Conservation (phyloP, 2,888 invertebrate genomes). For the Zhuqinia jingwanae region DNA sequence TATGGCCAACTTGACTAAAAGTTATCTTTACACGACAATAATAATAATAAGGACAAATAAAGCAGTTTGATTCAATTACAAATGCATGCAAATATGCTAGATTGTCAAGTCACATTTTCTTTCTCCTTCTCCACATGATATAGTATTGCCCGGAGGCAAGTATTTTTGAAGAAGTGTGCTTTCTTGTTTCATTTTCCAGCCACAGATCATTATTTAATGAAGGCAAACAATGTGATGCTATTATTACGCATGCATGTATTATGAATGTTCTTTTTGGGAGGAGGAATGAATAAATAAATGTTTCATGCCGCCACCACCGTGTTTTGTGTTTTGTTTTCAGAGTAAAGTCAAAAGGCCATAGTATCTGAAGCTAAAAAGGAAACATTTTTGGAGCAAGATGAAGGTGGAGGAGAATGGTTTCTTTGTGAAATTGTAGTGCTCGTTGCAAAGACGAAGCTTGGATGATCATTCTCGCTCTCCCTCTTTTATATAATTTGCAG, state of each 20-base stretch:
- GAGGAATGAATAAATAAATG: constrained; percentile 39
- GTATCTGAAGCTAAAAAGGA: background rate
- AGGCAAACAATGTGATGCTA: background rate
- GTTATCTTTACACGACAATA: no score
- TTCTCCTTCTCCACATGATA: no score
- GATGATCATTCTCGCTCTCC: background rate
- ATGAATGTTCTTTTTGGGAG: constrained; percentile 25
- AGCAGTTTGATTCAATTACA: constrained; percentile 36
- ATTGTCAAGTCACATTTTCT: no score
- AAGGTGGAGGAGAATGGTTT: no score
- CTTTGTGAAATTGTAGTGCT: no score
- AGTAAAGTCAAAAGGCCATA: background rate
- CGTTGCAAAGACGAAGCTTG: background rate
- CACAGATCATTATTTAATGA: constrained; percentile 9
- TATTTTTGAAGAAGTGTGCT: no score
- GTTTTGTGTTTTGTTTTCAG: background rate
- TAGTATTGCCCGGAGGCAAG: no score
- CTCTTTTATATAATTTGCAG: constrained; percentile 16
- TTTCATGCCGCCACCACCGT: no score
- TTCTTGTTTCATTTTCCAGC: background rate
- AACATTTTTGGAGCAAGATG: background rate
- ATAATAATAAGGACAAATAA: constrained; percentile 4
- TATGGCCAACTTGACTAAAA: no score
- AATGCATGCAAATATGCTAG: constrained; percentile 41
- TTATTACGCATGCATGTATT: constrained; percentile 25